phyloP scores from a whole-genome alignment of 2,113 vertebrate genomes.

The Protobothrops flavoviridis region DNA sequence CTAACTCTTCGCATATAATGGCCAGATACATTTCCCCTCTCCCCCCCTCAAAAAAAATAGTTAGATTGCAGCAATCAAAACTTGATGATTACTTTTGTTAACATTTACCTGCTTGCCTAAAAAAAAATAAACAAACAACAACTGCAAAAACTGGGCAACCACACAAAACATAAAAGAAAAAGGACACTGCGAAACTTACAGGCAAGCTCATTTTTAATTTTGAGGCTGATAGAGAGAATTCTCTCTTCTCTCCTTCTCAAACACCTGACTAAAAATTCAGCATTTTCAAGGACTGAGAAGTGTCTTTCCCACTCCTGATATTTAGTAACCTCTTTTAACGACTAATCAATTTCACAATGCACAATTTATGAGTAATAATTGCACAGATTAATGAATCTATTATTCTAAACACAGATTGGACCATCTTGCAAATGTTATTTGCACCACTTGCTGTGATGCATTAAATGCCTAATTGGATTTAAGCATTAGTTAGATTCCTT shows the following conservation, averaged over 20 bases:
- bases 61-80: background rate
- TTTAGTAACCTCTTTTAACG: background rate
- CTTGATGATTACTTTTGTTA: background rate
- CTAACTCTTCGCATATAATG: too few relatives aligned
- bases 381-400: slow-evolving; percentile 43
- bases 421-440: slow-evolving; percentile 19
- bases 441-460: background rate
- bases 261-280: background rate
- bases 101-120: background rate
- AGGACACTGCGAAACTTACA: background rate
- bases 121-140: background rate
- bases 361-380: background rate
- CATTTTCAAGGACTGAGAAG: background rate
- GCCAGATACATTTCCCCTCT: too few relatives aligned
- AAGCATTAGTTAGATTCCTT: slow-evolving; percentile 26
- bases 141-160: background rate
- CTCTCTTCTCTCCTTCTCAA: background rate
- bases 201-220: background rate
- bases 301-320: background rate
- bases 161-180: background rate
- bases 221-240: background rate
- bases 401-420: slow-evolving; percentile 34
- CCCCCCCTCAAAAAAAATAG: too few relatives aligned
- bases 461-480: slow-evolving; percentile 42
- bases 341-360: slow-evolving; percentile 27